Percentiles rank a stretch among this genome's conserved stretches.
Conservation (phyloP, 2,113 vertebrate species). For the Seriola dumerili region DNA sequence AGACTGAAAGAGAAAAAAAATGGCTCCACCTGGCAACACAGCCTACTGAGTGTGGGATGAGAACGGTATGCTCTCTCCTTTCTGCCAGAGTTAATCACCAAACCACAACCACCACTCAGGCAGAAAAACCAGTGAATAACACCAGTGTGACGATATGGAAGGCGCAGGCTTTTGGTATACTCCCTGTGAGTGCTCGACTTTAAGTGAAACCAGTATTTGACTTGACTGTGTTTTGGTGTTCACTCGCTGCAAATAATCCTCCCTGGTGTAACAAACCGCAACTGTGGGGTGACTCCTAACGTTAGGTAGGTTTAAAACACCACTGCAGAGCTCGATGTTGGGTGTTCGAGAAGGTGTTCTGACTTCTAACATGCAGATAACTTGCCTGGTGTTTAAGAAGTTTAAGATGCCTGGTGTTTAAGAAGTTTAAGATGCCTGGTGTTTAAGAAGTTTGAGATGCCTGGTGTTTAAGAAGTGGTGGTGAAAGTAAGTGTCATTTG, state of each 20-base stretch:
- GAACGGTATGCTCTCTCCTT: slow-evolving; percentile 38
- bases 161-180: slow-evolving; percentile 12
- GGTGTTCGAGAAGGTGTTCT: not conserved
- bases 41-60: slow-evolving; percentile 15
- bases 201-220: slow-evolving; percentile 52
- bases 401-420: no score
- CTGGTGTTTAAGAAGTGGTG: no score
- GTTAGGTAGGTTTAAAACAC: not conserved
- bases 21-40: slow-evolving; percentile 28
- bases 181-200: slow-evolving; percentile 19
- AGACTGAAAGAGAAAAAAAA: slow-evolving; percentile 10
- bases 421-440: no score
- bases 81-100: slow-evolving; percentile 41
- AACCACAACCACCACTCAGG: slow-evolving; percentile 48
- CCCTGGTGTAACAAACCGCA: slow-evolving; percentile 17
- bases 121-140: slow-evolving; percentile 38
- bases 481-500: not conserved
- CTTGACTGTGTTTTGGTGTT: slow-evolving; percentile 26
- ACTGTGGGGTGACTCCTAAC: slow-evolving; percentile 34
- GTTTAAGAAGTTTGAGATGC: no score
- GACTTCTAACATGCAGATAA: slow-evolving; percentile 3
- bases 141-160: slow-evolving; percentile 49
- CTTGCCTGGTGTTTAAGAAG: not conserved
- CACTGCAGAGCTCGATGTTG: slow-evolving; percentile 4
- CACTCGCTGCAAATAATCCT: slow-evolving; percentile 7